Conservation (phyloP, 2,797 vertebrate genomes). For the Luscinia luscinia region DNA sequence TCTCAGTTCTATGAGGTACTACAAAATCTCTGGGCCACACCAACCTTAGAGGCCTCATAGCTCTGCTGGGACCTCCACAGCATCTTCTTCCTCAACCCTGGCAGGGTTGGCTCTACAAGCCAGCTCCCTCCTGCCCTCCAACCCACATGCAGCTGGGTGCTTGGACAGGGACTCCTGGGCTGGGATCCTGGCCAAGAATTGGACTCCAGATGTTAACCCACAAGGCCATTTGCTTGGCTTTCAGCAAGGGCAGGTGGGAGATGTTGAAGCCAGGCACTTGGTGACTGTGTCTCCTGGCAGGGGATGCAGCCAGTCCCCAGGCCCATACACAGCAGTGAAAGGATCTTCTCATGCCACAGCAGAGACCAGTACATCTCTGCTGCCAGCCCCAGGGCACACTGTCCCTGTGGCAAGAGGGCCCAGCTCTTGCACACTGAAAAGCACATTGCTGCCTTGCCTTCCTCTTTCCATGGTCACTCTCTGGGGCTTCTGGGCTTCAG, state of each 20-base stretch:
- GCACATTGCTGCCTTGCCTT: neutral
- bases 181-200: neutral
- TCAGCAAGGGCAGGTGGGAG: neutral
- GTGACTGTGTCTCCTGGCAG: neutral
- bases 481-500: neutral
- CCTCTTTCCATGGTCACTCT: neutral
- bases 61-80: neutral
- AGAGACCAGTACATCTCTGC: neutral
- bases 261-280: neutral
- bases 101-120: neutral
- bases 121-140: neutral
- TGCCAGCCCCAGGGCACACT: neutral
- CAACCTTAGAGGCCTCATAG: neutral
- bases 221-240: neutral
- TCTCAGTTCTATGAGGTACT: neutral
- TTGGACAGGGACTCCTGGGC: neutral
- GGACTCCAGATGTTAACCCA: neutral
- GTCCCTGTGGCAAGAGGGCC: neutral
- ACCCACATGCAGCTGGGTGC: neutral
- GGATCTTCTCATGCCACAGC: neutral
- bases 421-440: neutral
- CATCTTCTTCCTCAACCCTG: neutral
- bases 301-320: neutral
- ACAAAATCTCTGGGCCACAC: neutral
- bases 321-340: neutral